These are phyloP conservation scores for Campoletis sonorensis DNA, from an alignment of 1,140 invertebrate genomes.

Conservation along the genomic window DNA sequence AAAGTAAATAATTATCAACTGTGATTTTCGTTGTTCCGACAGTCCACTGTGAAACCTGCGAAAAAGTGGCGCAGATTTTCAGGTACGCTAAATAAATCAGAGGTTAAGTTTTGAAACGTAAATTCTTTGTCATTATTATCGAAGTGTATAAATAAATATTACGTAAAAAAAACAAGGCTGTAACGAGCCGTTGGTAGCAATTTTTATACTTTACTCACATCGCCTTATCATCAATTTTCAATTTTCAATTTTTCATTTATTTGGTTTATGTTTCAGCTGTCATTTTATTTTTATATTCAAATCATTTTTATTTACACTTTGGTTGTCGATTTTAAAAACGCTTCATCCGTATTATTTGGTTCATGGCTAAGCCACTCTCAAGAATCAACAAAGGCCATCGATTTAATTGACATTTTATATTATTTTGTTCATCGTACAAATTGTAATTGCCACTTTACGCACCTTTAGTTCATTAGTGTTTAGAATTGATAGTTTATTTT, in stretches of 20 bases:
- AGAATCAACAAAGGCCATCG: conserved; percentile 10
- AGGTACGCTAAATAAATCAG: conserved; percentile 69
- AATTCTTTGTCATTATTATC: conserved; percentile 44
- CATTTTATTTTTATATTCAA: background rate
- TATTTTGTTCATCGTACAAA: conserved; percentile 10
- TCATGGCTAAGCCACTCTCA: conserved; percentile 55
- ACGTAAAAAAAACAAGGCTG: conserved; percentile 3
- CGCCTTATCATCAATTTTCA: conserved; percentile 42
- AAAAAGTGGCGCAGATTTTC: conserved; percentile 72
- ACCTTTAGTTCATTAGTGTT: conserved; percentile 22
- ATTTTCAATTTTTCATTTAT: conserved; percentile 39
- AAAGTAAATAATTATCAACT: conserved; percentile 65
- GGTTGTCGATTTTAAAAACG: conserved; percentile 16
- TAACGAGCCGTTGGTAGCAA: conserved; percentile 31
- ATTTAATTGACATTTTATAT: conserved; percentile 27
- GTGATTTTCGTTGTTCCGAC: conserved; percentile 71
- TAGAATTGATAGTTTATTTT: conserved; percentile 36
- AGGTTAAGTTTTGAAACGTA: conserved; percentile 58
- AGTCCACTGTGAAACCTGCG: conserved; percentile 73
- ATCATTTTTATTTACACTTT: background rate
- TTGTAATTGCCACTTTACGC: conserved; percentile 18
- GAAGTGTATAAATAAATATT: conserved; percentile 11
- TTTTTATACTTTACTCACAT: conserved; percentile 37
- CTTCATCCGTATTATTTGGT: conserved; percentile 48
- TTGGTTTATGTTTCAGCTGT: conserved; percentile 43